These are phyloP conservation scores for Lordiphosa clarofinis DNA, from an alignment of 1,140 invertebrate species.

Conservation along the genomic window DNA sequence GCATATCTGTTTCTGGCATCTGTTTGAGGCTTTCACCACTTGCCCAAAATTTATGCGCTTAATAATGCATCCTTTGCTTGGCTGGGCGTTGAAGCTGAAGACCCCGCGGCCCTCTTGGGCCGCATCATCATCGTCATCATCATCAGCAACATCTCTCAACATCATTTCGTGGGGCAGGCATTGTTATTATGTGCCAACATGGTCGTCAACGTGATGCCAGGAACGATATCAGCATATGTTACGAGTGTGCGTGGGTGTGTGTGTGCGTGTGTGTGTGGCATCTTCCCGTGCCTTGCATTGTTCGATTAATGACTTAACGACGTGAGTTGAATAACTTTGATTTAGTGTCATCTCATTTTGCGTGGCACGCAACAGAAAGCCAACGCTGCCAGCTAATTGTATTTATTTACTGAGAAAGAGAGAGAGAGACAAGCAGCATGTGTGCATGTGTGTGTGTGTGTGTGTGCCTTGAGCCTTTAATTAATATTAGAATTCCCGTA, in stretches of 20 bases:
- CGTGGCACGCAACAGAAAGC: constrained; percentile 33
- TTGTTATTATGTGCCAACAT: constrained; percentile 71
- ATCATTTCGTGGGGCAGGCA: constrained; percentile 8
- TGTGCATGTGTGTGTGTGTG: too few species aligned
- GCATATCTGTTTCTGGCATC: constrained; percentile 24
- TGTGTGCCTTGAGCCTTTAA: constrained; percentile 51
- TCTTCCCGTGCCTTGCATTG: constrained; percentile 65
- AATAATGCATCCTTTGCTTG: constrained; percentile 48
- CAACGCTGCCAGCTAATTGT: constrained; percentile 55
- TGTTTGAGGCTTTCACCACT: constrained; percentile 27
- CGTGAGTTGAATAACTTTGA: constrained; percentile 76
- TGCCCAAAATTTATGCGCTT: constrained; percentile 45
- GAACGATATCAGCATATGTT: constrained; percentile 72
- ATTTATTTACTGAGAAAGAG: constrained; percentile 57
- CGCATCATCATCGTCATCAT: constrained; percentile 34
- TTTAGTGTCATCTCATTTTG: constrained; percentile 75
- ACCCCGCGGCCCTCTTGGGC: constrained; percentile 34
- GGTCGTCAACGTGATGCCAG: constrained; percentile 63
- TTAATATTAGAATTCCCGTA: constrained; percentile 52
- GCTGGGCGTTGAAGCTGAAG: constrained; percentile 10
- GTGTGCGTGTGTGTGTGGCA: constrained; percentile 20
- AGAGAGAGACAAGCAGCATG: too few species aligned
- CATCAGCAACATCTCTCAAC: constrained; percentile 3
- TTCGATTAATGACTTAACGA: constrained; percentile 78
- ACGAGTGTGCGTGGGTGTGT: constrained; percentile 20